Percentiles rank a stretch among this genome's conserved stretches.
Evolutionary conservation across 2,888 invertebrate species (phyloP).

Genomic region (Apamea sordens): DNA sequence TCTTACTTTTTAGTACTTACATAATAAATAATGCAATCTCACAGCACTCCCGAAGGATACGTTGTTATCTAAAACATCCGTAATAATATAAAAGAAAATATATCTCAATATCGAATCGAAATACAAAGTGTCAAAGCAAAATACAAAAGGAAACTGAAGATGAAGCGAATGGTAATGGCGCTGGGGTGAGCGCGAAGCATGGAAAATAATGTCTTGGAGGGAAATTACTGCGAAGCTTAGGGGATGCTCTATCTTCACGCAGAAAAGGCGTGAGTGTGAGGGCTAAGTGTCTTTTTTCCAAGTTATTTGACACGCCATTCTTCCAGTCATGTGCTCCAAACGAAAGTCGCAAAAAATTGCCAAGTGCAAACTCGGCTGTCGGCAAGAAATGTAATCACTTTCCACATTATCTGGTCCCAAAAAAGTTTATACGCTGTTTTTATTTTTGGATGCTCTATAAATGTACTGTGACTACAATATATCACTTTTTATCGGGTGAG

Average conservation of each 20-base stretch:
- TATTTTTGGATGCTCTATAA: slow-evolving; percentile 40
- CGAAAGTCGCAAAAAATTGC: slow-evolving; percentile 76
- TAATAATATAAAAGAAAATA: slow-evolving; percentile 61
- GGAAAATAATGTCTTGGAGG: slow-evolving; percentile 82
- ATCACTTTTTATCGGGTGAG: slow-evolving; percentile 54
- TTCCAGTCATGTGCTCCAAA: slow-evolving; percentile 69
- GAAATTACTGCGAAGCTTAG: slow-evolving; percentile 80
- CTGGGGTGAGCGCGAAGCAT: slow-evolving; percentile 76
- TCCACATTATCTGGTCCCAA: slow-evolving; percentile 66
- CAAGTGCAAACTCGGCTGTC: slow-evolving; percentile 65
- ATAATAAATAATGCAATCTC: slow-evolving; percentile 25
- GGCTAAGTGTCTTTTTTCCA: slow-evolving; percentile 86
- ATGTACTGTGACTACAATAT: slow-evolving; percentile 51
- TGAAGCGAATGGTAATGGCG: slow-evolving; percentile 72
- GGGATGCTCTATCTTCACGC: slow-evolving; percentile 72
- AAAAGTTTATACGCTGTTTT: slow-evolving; percentile 51
- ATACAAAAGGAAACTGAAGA: slow-evolving; percentile 71
- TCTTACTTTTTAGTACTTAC: background rate
- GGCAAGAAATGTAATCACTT: slow-evolving; percentile 76
- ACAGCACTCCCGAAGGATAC: slow-evolving; percentile 6
- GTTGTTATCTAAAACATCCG: slow-evolving; percentile 51
- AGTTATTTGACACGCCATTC: slow-evolving; percentile 83
- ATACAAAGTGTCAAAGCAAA: slow-evolving; percentile 71
- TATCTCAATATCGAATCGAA: slow-evolving; percentile 66
- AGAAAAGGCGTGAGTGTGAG: slow-evolving; percentile 78